Percentiles rank a stretch among this genome's conserved stretches.
phyloP scores from a whole-genome alignment of 1,140 invertebrate species.

The Harpegnathos saltator region DNA sequence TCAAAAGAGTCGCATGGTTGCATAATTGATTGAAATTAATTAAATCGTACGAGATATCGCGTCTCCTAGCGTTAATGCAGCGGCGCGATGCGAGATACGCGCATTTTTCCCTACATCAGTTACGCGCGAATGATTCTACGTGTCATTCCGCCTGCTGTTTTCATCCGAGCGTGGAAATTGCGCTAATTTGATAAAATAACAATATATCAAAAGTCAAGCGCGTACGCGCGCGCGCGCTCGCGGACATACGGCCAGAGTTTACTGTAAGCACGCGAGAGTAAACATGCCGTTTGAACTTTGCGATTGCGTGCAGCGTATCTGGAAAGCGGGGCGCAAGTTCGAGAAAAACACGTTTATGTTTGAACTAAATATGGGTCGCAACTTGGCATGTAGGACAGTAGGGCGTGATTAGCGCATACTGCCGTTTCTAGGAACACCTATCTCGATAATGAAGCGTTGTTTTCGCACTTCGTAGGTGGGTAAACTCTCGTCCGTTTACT shows the following conservation, averaged over 20 bases:
- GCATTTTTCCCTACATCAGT: conserved; percentile 27
- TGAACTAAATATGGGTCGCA: conserved; percentile 45
- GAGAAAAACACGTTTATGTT: conserved; percentile 49
- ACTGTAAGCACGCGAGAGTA: conserved; percentile 25
- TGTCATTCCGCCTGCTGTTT: not conserved
- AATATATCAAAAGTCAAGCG: not conserved
- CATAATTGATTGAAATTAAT: too few relatives aligned
- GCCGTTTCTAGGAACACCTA: conserved; percentile 19
- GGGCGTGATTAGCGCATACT: conserved; percentile 14
- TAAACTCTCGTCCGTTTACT: not conserved
- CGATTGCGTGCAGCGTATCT: conserved; percentile 52
- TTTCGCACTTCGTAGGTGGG: not conserved
- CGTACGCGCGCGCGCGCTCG: too few relatives aligned
- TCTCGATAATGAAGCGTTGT: conserved; percentile 7
- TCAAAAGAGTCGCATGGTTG: too few relatives aligned
- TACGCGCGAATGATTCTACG: not conserved
- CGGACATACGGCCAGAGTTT: not conserved
- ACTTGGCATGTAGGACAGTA: conserved; percentile 35
- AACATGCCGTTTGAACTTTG: conserved; percentile 25
- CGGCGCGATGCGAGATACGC: not conserved
- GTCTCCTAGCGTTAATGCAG: too few relatives aligned
- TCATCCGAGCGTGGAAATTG: not conserved
- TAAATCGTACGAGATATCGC: too few relatives aligned
- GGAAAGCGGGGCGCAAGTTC: conserved; percentile 20
- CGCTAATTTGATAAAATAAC: conserved; percentile 29